Evolutionary conservation across 1,140 invertebrate genomes (phyloP).

Genomic region (Sinella curviseta): DNA sequence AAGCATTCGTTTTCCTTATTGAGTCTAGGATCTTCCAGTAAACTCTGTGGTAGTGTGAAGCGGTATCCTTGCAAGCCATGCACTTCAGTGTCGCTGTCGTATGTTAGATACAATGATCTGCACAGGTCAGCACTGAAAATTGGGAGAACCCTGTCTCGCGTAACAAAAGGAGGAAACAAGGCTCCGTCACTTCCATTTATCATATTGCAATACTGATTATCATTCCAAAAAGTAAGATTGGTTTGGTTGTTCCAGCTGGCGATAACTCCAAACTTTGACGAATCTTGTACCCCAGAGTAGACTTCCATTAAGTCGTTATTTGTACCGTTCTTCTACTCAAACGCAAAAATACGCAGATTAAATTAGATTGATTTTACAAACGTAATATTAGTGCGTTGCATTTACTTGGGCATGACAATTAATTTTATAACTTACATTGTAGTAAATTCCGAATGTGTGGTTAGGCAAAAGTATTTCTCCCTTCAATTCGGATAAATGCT

Average conservation of each 20-base stretch:
- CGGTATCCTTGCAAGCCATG: constrained; percentile 34
- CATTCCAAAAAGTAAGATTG: constrained; percentile 39
- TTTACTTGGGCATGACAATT: neutral
- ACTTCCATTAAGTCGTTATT: constrained; percentile 28
- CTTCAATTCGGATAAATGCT: constrained; percentile 28
- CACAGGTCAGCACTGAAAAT: constrained; percentile 38
- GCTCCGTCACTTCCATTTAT: constrained; percentile 54
- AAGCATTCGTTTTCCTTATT: constrained; percentile 36
- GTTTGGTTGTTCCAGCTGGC: constrained; percentile 29
- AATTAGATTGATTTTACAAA: constrained; percentile 1
- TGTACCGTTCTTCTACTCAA: constrained; percentile 38
- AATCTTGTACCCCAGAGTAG: constrained; percentile 33
- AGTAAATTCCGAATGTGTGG: constrained; percentile 42
- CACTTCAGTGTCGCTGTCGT: constrained; percentile 13
- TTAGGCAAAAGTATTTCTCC: constrained; percentile 31
- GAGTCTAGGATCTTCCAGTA: constrained; percentile 14
- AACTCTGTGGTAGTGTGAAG: constrained; percentile 28
- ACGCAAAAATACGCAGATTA: neutral
- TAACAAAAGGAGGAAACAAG: constrained; percentile 40
- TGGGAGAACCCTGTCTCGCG: constrained; percentile 21
- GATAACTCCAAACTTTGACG: constrained; percentile 32
- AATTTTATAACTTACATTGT: constrained; percentile 33
- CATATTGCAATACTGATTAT: constrained; percentile 35
- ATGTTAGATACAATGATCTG: constrained; percentile 34
- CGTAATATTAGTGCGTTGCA: neutral